Evolutionary conservation across 1,140 invertebrate species (phyloP), one percentile per base, ranked within the genome.

Genomic region (Drosophila tani): DNA sequence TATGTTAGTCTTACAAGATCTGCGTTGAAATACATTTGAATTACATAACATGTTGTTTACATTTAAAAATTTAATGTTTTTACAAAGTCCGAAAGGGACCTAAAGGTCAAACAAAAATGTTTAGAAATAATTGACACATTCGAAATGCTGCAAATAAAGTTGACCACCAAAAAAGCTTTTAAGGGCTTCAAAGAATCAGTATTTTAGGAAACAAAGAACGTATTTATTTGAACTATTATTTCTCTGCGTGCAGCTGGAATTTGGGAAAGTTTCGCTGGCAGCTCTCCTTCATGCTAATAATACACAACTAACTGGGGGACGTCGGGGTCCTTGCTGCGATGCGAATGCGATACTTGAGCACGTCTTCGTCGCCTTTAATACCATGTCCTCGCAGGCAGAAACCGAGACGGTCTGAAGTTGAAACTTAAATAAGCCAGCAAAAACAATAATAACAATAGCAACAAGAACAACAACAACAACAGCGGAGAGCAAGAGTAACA

Each of bases 341-440:
- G 63, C 40, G 63, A 77, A 77, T 68, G 49, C 55, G 75, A 77
- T 60, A 79, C 76, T 79, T 79, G 76, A 71, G 75, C 76, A 79
- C 76, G 76, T 79, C 58, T 43, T 41, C 75, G n/a, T 19, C 47
- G 63, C 43, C 49, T 77, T 77, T 77, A 60, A 77, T 51, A 69
- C 75, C 62, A 69, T 60, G 70, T 73, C 70, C 60, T 17, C 58
- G 51, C n/a, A 17, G 11, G 59, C 32, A 41, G 50, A 66, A 81
- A 68, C 58, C 49, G 50, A 69, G 74, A 56, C 53, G 32, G 53
- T 8, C 75, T 56, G 69, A 79, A 85, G 79, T 86, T 82, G 75
- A 85, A 79, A 87, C 79, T 85, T 86, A 86, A 85, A 82, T 82
- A 85, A 75, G 83, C 46, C 64, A 62, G 40, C 74, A 69, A 43